phyloP scores from a whole-genome alignment of 2,113 vertebrate genomes.

The Drymodes brunneopygia region DNA sequence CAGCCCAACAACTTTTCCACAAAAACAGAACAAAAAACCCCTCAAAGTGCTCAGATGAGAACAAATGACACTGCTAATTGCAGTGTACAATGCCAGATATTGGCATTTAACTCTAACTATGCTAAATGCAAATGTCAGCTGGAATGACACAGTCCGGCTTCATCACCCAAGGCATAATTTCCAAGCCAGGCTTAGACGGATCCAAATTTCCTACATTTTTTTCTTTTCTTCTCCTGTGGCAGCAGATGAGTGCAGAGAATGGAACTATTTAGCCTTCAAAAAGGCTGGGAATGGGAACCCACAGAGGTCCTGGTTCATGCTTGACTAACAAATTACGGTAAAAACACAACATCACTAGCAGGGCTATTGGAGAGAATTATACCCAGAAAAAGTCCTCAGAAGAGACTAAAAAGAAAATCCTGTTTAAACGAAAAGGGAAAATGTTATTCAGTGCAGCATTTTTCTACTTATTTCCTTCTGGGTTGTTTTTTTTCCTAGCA shows the following conservation, averaged over 20 bases:
- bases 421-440: conserved; percentile 41
- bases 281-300: conserved; percentile 20
- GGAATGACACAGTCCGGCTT: conserved; percentile 33
- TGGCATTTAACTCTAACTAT: conserved; percentile 14
- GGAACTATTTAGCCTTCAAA: conserved; percentile 34
- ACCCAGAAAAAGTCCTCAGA: conserved; percentile 36
- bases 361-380: conserved; percentile 36
- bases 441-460: conserved; percentile 11
- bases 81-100: conserved; percentile 5
- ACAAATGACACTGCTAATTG: conserved; percentile 35
- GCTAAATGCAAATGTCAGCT: conserved; percentile 20
- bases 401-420: conserved; percentile 37
- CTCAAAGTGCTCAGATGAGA: background rate
- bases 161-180: conserved; percentile 41
- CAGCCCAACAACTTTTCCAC: background rate
- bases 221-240: conserved; percentile 47
- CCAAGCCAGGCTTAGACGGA: background rate
- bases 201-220: conserved; percentile 53
- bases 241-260: conserved; percentile 29
- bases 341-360: conserved; percentile 46
- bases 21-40: background rate
- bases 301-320: conserved; percentile 58
- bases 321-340: conserved; percentile 56
- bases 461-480: background rate
- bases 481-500: background rate